Evolutionary conservation across 2,888 invertebrate genomes (phyloP), one percentile per base, ranked within the genome.

Genomic region (Spialia ferax): DNA sequence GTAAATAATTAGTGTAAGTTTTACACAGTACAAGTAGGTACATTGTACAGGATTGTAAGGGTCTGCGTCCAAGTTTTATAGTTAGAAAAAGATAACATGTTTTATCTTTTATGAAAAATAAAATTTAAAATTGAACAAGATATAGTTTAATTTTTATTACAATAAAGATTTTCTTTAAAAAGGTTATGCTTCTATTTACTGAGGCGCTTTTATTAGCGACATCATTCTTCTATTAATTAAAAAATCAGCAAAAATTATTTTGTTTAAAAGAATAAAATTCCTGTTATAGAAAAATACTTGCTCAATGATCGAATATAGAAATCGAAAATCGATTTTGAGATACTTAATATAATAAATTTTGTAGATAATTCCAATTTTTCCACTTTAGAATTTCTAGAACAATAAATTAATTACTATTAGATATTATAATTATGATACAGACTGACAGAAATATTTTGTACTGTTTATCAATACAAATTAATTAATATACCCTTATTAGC

Each of bases 1-100:
- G 68, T 77, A 77, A 38, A 76, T 74, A 75, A 73, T 74, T 57
- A 64, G 57, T 11, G 7, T 64, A 64, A 57, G 64, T 64, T 38
- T 26, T 15, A 54, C 54, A 29, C 20, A 48, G 20, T 7, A 63
- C 55, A 63, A n/a, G n/a, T n/a, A n/a, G n/a, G 38, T 26, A 29
- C 13, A n/a, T 20, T 64, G 56, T 64, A 63, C 20, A 64, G 26
- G 26, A 45, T 13, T 64, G 56, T 64, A 56, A 64, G 56, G 64
- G 64, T 64, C 57, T 57, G 48, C 32, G 35, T 45, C 18, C 38
- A 20, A 26, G n/a, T n/a, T 52, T 50, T 22, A 2, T 50, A 22
- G 1, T 15, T 48, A 56, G 55, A 63, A 55, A 18, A 38, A 26
- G 10, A 54, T 48, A 32, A 23, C 5, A 38, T 29, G 18, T 15